Conservation (phyloP, 2,888 invertebrate species). For the Luperina nickerlii region DNA sequence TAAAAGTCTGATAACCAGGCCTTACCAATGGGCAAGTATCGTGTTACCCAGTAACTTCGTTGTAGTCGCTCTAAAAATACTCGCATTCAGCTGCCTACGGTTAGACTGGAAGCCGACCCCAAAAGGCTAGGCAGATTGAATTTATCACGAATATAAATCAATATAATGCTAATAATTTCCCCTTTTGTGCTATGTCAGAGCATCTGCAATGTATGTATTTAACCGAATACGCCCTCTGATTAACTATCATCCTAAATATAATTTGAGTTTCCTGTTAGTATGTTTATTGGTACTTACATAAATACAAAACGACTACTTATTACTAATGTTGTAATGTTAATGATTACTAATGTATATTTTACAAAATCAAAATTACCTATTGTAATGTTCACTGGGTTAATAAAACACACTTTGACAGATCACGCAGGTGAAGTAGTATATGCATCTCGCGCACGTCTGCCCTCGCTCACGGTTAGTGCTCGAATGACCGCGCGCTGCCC, state of each 20-base stretch:
- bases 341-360: not conserved
- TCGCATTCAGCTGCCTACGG: not conserved
- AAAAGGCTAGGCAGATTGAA: not conserved
- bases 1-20: not conserved
- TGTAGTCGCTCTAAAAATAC: not conserved
- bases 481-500: too few species aligned
- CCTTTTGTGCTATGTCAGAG: not conserved
- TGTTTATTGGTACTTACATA: not conserved
- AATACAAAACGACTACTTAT: not conserved
- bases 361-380: not conserved
- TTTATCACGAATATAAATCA: not conserved
- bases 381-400: too few species aligned
- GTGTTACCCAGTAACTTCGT: not conserved
- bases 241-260: constrained; percentile 21
- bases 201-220: not conserved
- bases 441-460: too few species aligned
- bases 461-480: too few species aligned
- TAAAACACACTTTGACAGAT: too few species aligned
- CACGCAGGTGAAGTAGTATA: too few species aligned
- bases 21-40: not conserved
- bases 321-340: not conserved
- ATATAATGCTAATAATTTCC: not conserved
- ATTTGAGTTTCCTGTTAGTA: constrained; percentile 2
- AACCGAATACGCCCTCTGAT: constrained; percentile 12
- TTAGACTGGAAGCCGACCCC: not conserved